A percentile compares a stretch with the other conserved stretches of the same genome.
phyloP scores from a whole-genome alignment of 2,888 invertebrate species.

The Panorpa germanica region DNA sequence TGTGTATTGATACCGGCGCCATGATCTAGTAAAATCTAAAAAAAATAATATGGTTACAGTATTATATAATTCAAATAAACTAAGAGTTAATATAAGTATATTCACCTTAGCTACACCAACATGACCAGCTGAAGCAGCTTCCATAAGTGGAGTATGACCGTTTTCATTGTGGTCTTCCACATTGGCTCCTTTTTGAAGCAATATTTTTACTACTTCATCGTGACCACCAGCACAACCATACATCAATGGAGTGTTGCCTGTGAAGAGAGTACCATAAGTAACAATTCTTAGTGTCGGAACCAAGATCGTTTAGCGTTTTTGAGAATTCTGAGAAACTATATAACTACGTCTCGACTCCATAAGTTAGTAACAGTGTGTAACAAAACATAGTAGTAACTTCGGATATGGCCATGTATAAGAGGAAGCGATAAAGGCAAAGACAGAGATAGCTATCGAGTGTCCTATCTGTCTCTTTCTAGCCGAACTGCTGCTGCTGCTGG shows the following conservation, averaged over 20 bases:
- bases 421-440: too few species aligned
- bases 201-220: slow-evolving; percentile 75
- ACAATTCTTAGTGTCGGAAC: too few species aligned
- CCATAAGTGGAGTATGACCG: slow-evolving; percentile 98
- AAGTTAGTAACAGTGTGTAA: too few species aligned
- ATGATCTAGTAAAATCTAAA: slow-evolving; percentile 62
- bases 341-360: too few species aligned
- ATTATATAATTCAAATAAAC: slow-evolving; percentile 7
- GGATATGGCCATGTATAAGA: too few species aligned
- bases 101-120: slow-evolving; percentile 70
- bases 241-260: slow-evolving; percentile 89
- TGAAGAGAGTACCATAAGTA: too few species aligned
- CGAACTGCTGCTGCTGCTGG: too few species aligned
- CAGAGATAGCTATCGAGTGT: too few species aligned
- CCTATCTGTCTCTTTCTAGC: too few species aligned
- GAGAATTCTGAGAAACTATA: too few species aligned
- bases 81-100: slow-evolving; percentile 1
- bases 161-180: slow-evolving; percentile 99
- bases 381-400: too few species aligned
- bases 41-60: slow-evolving; percentile 3
- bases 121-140: slow-evolving; percentile 92
- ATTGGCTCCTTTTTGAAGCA: slow-evolving; percentile 80
- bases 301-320: too few species aligned
- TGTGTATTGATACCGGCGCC: slow-evolving; percentile 98
- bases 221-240: slow-evolving; percentile 92